Base-by-base conservation (phyloP, 37 sponge, comb jelly and placozoan species). In the Hormiphora californensis region DNA sequence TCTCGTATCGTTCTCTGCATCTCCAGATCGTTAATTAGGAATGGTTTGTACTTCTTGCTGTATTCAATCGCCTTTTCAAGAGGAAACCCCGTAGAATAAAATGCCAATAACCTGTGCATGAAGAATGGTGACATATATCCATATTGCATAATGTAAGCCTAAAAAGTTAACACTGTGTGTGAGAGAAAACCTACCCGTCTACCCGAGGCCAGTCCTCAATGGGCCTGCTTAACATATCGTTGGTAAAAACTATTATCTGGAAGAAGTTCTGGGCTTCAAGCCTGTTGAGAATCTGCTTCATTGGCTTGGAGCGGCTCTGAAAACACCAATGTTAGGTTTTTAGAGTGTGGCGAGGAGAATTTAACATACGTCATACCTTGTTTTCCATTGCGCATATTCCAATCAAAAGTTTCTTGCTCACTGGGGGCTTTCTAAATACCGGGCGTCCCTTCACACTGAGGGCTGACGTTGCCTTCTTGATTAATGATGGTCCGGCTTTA, bases 371-470 rank as follows among this genome's bases (percentile, higher is more conserved):
- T 3, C 73, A 51, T 54, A 92, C 95, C 93, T 95, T 95, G 28
- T 86, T 92, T 36, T 85, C 85, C 93, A 92, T 92, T 31, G 95
- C 95, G 85, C 95, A 95, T 37, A 95, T 89, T 21, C 95, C 95
- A n/a, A 95, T 86, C 15, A 39, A 41, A 12, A 90, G 37, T 32
- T 89, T 37, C 86, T 73, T 73, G 1, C 49, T 40, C 19, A 73
- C 43, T 43, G 32, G 27, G 12, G 81, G 46, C 25, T 73, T 46
- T 43, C 81, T 73, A 11, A 73, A 73, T 1, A 73, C 32, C 43
- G 41, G 44, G 8, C 35, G 81, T 9, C 28, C 38, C 46, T 73
- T 73, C 46, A 73, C 12, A 73, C 28, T 73, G 1, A 46, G 43
- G 21, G 81, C 32, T 36, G 81, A 73, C 25, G 32, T 43, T 39